Conservation (phyloP, 1,140 invertebrate species). For the Drosophila persimilis region DNA sequence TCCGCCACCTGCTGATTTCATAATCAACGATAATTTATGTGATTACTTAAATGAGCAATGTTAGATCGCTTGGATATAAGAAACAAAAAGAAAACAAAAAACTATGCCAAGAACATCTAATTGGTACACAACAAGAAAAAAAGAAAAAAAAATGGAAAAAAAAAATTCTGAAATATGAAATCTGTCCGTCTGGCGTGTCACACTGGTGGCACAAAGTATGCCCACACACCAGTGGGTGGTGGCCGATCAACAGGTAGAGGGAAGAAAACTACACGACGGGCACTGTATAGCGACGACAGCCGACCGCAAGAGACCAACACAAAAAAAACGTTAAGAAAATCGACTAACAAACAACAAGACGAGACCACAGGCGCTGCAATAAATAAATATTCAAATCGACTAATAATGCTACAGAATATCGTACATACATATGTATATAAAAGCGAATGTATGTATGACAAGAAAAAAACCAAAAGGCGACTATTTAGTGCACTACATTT, state of each 20-base stretch:
- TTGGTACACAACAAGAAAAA: conserved; percentile 53
- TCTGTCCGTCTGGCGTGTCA: conserved; percentile 6
- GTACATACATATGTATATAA: neutral
- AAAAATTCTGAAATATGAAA: conserved; percentile 41
- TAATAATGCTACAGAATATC: conserved; percentile 49
- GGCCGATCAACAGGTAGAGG: conserved; percentile 49
- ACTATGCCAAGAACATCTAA: conserved; percentile 79
- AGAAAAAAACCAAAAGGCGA: neutral
- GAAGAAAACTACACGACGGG: neutral
- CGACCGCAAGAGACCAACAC: conserved; percentile 47
- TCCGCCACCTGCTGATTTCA: conserved; percentile 50
- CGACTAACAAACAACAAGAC: conserved; percentile 27
- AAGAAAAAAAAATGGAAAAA: conserved; percentile 11
- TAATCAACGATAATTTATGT: conserved; percentile 72
- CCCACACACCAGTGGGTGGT: conserved; percentile 16
- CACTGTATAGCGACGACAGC: conserved; percentile 44
- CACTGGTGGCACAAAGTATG: conserved; percentile 38
- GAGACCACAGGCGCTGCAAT: conserved; percentile 44
- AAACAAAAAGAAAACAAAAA: conserved; percentile 28
- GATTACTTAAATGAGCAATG: conserved; percentile 78
- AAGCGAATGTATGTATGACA: neutral
- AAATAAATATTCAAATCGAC: conserved; percentile 60
- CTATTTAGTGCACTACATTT: conserved; percentile 5
- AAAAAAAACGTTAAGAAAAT: conserved; percentile 53
- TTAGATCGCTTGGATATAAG: conserved; percentile 47